Evolutionary conservation across 1,140 invertebrate genomes (phyloP), one percentile per base, ranked within the genome.

Genomic region (Tetragnatha versicolor): DNA sequence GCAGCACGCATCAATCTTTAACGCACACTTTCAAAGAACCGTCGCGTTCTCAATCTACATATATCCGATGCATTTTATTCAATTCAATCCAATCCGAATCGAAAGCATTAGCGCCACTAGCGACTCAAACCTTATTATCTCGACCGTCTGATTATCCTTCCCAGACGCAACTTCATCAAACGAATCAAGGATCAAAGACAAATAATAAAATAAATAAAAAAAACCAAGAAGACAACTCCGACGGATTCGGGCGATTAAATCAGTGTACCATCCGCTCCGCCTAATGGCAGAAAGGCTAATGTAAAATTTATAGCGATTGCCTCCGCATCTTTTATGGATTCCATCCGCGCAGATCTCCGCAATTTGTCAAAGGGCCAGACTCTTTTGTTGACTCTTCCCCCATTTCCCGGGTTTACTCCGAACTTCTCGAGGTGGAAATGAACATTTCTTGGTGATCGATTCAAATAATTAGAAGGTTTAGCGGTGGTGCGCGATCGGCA

Each of bases 381-480:
- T n/a, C 20, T 51, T 12, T 51, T 51, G 49, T 51, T 51, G 49
- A 20, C 12, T 51, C 22, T 51, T 12, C 14, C 20, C 12, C 60
- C n/a, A 63, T 39, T 17, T 39, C 27, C 60, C 17, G 2, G 10
- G 25, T 37, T 14, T 33, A 20, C 58, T 60, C 20, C 6, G n/a
- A 45, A n/a, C 42, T 45, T 45, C 42, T 45, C 42, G 20, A 14
- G 37, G 60, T 27, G 20, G 10, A 63, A 63, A 63, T 39, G 22
- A 63, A 42, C 60, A 63, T 42, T 42, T 63, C 60, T 63, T n/a
- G 33, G 42, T 3, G 60, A 63, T 63, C 60, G 60, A 63, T 63
- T 63, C 60, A 14, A 22, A 63, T 63, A 63, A 63, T 63, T 63
- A 63, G 33, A n/a, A 31, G 31, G 60, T 14, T n/a, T n/a, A 63